Evolutionary conservation across 1,140 invertebrate species (phyloP), one percentile per base, ranked within the genome.

Genomic region (Megalopta genalis): DNA sequence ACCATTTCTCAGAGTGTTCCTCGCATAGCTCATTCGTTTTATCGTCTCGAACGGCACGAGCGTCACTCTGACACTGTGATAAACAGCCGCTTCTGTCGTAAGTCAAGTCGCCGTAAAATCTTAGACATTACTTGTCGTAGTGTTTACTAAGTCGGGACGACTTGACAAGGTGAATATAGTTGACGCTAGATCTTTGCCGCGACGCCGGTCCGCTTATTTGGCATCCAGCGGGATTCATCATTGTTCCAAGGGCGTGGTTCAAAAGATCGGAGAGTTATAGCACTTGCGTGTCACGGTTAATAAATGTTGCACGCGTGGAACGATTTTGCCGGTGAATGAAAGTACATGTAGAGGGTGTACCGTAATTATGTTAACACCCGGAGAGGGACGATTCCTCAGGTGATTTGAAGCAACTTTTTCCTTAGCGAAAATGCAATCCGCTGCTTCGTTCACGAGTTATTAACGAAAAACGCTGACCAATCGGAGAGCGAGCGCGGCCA

Each of bases 11-110:
- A 85, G 70, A 80, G 82, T 80, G 86, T 78, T 80, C 67, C 70
- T 82, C 80, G 82, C 85, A 80, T 85, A 87, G 86, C 85, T 86
- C 85, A 84, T 86, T 85, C 85, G 86, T 87, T 87, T 87, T 86
- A 87, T 86, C 79, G 85, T 85, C 75, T 84, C 46, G 84, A 85
- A 78, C 76, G 72, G 78, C 74, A 68, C 72, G 67, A 57, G 72
- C 85, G 80, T 87, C 83, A 82, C 75, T 74, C 73, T 62, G 82
- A 80, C 86, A 84, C 75, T 63, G 83, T 87, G 86, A 86, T 87
- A 87, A 87, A 87, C 86, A 82, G 82, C 82, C 80, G 73, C 74
- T 78, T 80, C 77, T 82, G 85, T 83, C 85, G 85, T 87, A 87
- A 87, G 86, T 87, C 85, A 87, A 83, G 80, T 75, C 79, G 66